Percentiles rank a stretch among this genome's conserved stretches.
These are phyloP conservation scores for Porites lobata DNA, from an alignment of 92 coral and sea anemone species.

Conservation along the genomic window DNA sequence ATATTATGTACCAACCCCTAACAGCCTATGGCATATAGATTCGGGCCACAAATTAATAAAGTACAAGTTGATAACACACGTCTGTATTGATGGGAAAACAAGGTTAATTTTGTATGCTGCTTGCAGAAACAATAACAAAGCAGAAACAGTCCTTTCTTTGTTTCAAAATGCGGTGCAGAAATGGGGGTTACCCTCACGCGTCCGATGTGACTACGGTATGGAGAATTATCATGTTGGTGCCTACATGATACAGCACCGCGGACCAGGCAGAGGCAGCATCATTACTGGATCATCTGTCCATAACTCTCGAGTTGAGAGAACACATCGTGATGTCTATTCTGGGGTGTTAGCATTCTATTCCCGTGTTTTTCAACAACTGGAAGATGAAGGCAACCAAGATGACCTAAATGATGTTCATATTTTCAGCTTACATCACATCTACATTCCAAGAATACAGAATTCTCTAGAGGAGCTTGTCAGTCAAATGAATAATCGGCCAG, in stretches of 20 bases:
- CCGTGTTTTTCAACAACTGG: constrained; percentile 14
- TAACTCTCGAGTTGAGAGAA: constrained; percentile 51
- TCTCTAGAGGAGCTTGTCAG: constrained; percentile 35
- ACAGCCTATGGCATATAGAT: constrained; percentile 67
- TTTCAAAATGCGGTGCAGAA: constrained; percentile 59
- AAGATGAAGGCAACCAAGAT: constrained; percentile 29
- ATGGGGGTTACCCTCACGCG: constrained; percentile 60
- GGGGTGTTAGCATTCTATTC: constrained; percentile 29
- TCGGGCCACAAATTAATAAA: constrained; percentile 59
- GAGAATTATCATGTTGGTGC: constrained; percentile 52
- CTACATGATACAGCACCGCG: constrained; percentile 62
- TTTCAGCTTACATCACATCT: constrained; percentile 11
- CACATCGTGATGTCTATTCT: constrained; percentile 21
- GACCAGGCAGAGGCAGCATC: constrained; percentile 67
- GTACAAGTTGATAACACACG: constrained; percentile 58
- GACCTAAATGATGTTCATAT: constrained; percentile 26
- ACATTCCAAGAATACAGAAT: constrained; percentile 25
- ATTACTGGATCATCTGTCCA: constrained; percentile 69
- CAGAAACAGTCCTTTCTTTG: constrained; percentile 59
- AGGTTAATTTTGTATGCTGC: constrained; percentile 31
- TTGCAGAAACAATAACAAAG: constrained; percentile 13
- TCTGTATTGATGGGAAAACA: constrained; percentile 62
- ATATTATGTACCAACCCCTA: constrained; percentile 67
- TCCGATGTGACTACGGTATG: constrained; percentile 51
- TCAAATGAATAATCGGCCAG: constrained; percentile 49